Conservation (phyloP, 2,797 vertebrate species). For the Phoeniculus purpureus region DNA sequence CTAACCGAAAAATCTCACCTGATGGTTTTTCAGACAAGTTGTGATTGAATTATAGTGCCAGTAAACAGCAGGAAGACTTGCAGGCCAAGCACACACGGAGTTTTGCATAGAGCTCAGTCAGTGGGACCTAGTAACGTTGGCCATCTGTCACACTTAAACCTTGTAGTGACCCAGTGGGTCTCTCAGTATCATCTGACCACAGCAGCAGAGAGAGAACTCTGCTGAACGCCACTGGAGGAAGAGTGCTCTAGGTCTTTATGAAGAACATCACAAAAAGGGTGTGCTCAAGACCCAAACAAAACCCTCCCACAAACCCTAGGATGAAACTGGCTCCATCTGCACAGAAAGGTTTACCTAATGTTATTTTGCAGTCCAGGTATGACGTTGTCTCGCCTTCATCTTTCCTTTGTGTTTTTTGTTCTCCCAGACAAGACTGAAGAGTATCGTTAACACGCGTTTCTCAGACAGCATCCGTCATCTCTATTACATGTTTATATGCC, state of each 20-base stretch:
- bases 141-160: not conserved
- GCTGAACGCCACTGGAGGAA: not conserved
- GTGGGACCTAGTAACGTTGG: not conserved
- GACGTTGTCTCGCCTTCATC: not conserved
- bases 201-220: not conserved
- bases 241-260: not conserved
- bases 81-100: not conserved
- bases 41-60: not conserved
- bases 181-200: not conserved
- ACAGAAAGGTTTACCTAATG: not conserved
- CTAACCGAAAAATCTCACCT: not conserved
- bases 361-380: not conserved
- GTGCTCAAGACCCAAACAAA: not conserved
- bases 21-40: not conserved
- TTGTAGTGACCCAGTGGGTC: not conserved
- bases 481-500: not conserved
- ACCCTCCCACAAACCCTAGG: not conserved
- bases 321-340: not conserved
- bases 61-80: not conserved
- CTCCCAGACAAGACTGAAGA: not conserved
- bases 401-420: not conserved
- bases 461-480: slow-evolving; percentile 4
- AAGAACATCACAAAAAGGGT: not conserved
- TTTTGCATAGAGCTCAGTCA: not conserved
- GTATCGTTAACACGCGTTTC: not conserved